A percentile compares a stretch with the other conserved stretches of the same genome.
These are phyloP conservation scores for Lasioglossum figueresi DNA, from an alignment of 2,888 invertebrate genomes.

Conservation along the genomic window DNA sequence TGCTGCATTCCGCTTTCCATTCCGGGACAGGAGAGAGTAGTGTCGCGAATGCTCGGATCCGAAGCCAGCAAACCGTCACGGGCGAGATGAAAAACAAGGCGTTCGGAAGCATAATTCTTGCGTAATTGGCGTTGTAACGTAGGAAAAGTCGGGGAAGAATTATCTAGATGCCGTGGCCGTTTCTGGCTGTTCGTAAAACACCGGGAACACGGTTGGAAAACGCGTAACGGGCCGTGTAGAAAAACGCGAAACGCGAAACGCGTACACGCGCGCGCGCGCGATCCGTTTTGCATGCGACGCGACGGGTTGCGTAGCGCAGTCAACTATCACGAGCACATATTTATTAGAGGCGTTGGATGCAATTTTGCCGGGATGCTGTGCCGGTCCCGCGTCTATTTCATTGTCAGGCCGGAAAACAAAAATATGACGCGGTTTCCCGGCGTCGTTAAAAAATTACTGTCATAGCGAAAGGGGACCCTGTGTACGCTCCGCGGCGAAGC, in stretches of 20 bases:
- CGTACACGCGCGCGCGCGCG: not conserved
- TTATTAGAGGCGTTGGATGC: conserved; percentile 47
- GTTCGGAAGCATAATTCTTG: conserved; percentile 35
- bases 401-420: conserved; percentile 55
- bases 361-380: conserved; percentile 39
- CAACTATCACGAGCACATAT: conserved; percentile 54
- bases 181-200: conserved; percentile 55
- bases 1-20: conserved; percentile 9
- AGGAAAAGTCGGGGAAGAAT: conserved; percentile 33
- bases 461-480: conserved; percentile 37
- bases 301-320: conserved; percentile 33
- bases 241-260: not conserved
- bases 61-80: not conserved
- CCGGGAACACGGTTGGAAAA: conserved; percentile 36
- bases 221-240: not conserved
- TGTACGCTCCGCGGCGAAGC: conserved; percentile 26
- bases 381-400: conserved; percentile 48
- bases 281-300: conserved; percentile 20
- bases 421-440: conserved; percentile 56
- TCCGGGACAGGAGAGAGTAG: conserved; percentile 14
- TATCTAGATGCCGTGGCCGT: conserved; percentile 31
- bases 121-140: conserved; percentile 34
- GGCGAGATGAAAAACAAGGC: conserved; percentile 20
- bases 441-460: conserved; percentile 67
- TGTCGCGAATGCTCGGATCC: not conserved